phyloP scores from a whole-genome alignment of 2,113 vertebrate species.

The Neofelis nebulosa region DNA sequence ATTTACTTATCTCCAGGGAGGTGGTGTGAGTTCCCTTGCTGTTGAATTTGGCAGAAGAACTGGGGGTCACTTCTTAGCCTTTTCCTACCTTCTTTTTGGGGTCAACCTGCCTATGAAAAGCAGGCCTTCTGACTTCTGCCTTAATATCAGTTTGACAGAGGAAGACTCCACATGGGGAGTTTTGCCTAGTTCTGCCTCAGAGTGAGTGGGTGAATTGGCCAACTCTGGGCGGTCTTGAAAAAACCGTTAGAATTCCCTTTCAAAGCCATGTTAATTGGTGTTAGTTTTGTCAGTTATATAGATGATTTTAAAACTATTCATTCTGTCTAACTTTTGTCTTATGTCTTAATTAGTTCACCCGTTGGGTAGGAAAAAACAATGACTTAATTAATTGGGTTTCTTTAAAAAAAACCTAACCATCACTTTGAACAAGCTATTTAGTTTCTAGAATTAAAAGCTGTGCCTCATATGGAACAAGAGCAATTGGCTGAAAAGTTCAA shows the following conservation, averaged over 20 bases:
- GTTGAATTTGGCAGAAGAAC: neutral
- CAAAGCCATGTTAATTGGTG: neutral
- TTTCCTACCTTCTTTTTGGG: neutral
- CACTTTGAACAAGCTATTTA: neutral
- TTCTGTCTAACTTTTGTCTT: neutral
- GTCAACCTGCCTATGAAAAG: neutral
- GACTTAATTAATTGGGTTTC: neutral
- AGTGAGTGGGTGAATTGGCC: neutral
- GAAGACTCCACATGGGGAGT: neutral
- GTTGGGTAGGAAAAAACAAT: neutral
- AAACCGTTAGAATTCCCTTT: neutral
- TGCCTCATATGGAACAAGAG: neutral
- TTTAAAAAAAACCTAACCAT: neutral
- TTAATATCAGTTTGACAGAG: neutral
- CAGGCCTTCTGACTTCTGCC: neutral
- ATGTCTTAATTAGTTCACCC: neutral
- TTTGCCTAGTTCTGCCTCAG: neutral
- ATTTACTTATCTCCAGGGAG: neutral
- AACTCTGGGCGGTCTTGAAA: neutral
- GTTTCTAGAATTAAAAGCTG: constrained; percentile 25
- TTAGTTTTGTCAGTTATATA: neutral
- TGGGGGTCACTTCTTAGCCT: neutral
- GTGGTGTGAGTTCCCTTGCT: neutral
- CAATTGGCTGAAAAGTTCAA: constrained; percentile 35
- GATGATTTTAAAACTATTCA: neutral